Conservation (phyloP, 2,113 vertebrate species). For the Coreoperca whiteheadi region DNA sequence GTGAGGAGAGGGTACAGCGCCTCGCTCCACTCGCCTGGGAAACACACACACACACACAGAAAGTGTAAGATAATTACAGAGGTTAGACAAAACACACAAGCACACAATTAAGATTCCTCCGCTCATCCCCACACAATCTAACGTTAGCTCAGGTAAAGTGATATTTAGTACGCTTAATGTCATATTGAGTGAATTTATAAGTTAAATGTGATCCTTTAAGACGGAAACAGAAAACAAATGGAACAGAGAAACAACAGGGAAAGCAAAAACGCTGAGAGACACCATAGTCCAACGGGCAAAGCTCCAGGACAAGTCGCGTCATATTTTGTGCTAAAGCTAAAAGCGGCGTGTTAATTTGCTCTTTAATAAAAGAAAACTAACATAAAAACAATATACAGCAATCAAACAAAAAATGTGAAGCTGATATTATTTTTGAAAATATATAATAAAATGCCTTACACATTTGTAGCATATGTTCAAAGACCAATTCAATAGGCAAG, state of each 20-base stretch:
- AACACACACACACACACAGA: conserved; percentile 12
- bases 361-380: not conserved
- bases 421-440: not conserved
- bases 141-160: not conserved
- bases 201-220: not conserved
- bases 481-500: not conserved
- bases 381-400: not conserved
- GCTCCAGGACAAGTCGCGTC: not conserved
- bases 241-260: conserved; percentile 29
- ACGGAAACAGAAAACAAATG: conserved; percentile 23
- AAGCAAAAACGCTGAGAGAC: conserved; percentile 42
- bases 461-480: too few relatives aligned
- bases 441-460: not conserved
- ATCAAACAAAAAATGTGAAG: not conserved
- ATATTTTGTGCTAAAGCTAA: not conserved
- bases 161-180: not conserved
- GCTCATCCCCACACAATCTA: not conserved
- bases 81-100: not conserved
- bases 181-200: not conserved
- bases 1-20: conserved; percentile 96
- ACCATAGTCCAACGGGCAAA: not conserved
- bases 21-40: conserved; percentile 96
- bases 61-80: not conserved
- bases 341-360: not conserved
- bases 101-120: not conserved